These are phyloP conservation scores for Chydorus sphaericus DNA, from an alignment of 2,888 invertebrate genomes.

Conservation along the genomic window DNA sequence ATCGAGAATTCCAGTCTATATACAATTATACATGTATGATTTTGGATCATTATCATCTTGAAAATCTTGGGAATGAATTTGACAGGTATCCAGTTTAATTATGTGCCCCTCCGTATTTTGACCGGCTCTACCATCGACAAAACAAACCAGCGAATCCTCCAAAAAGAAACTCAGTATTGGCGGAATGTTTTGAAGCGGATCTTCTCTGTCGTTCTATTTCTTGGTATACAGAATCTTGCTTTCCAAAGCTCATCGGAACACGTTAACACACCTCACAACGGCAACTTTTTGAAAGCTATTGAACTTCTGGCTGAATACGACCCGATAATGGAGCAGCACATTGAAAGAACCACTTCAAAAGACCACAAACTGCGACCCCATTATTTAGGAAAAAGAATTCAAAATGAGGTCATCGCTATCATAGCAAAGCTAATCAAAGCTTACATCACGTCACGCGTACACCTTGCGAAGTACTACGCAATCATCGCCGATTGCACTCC, in stretches of 20 bases:
- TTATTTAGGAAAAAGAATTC: constrained; percentile 25
- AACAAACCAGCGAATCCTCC: too few species aligned
- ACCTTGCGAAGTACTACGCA: constrained; percentile 22
- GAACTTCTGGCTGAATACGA: constrained; percentile 14
- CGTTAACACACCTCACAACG: constrained; percentile 13
- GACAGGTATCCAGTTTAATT: too few species aligned
- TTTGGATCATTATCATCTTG: too few species aligned
- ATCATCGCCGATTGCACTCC: constrained; percentile 22
- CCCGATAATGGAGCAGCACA: constrained; percentile 13
- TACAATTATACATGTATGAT: too few species aligned
- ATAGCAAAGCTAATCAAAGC: constrained; percentile 23
- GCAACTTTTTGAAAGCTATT: constrained; percentile 17
- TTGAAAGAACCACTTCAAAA: constrained; percentile 9
- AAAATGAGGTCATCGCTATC: constrained; percentile 25
- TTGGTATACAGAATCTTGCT: constrained; percentile 15
- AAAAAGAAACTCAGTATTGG: too few species aligned
- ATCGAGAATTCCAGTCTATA: too few species aligned
- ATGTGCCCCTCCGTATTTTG: too few species aligned
- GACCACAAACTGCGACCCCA: constrained; percentile 19
- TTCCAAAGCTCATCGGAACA: constrained; percentile 15
- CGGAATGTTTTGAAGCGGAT: constrained; percentile 8
- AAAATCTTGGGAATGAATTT: too few species aligned
- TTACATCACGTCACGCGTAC: constrained; percentile 20
- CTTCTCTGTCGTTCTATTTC: constrained; percentile 13
- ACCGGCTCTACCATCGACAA: too few species aligned